These are phyloP conservation scores for Drosophila flavopinicola DNA, from an alignment of 2,888 invertebrate genomes.

Conservation along the genomic window DNA sequence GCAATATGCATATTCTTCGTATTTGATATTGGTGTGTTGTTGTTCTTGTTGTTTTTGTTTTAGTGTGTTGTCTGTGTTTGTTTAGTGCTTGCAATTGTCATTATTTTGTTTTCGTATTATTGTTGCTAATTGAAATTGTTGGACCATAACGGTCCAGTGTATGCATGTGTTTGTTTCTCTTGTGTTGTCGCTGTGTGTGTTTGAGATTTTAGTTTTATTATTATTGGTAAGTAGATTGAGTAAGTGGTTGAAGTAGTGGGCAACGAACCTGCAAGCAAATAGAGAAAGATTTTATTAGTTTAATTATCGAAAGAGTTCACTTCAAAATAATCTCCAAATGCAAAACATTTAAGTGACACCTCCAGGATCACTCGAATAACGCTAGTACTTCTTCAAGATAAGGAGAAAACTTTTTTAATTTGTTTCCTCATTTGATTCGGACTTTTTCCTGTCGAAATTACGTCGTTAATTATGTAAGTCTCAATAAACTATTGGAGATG, in stretches of 20 bases:
- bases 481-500: too few species aligned
- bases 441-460: too few species aligned
- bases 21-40: slow-evolving; percentile 51
- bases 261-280: slow-evolving; percentile 69
- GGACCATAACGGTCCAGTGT: slow-evolving; percentile 14
- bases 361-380: too few species aligned
- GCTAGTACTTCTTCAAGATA: too few species aligned
- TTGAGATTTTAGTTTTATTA: slow-evolving; percentile 44
- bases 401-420: too few species aligned
- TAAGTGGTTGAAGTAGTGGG: slow-evolving; percentile 42
- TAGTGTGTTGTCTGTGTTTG: slow-evolving; percentile 35
- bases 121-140: slow-evolving; percentile 24
- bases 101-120: slow-evolving; percentile 7
- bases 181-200: slow-evolving; percentile 32
- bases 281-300: neutral
- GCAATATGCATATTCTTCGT: slow-evolving; percentile 54
- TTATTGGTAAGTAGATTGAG: slow-evolving; percentile 53
- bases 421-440: too few species aligned
- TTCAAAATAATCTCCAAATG: too few species aligned
- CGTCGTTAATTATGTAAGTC: too few species aligned
- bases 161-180: slow-evolving; percentile 23
- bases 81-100: slow-evolving; percentile 42
- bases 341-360: too few species aligned
- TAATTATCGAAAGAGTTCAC: too few species aligned
- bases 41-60: slow-evolving; percentile 22